A percentile compares a stretch with the other conserved stretches of the same genome.
phyloP scores from a whole-genome alignment of 2,888 invertebrate genomes.

The Leucoma salicis region DNA sequence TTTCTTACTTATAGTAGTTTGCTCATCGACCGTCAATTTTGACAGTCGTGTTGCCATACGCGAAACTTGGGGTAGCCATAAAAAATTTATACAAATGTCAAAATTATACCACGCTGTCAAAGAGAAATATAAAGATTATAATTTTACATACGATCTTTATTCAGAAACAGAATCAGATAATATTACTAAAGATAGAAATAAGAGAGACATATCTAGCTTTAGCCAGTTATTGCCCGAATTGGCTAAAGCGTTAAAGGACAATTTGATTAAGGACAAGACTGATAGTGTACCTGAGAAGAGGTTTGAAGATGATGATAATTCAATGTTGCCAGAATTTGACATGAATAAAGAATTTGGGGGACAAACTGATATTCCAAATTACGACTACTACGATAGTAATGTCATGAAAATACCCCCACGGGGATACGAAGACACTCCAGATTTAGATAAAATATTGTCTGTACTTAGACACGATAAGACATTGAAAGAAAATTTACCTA shows the following conservation, averaged over 20 bases:
- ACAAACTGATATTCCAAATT: constrained; percentile 35
- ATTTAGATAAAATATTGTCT: constrained; percentile 52
- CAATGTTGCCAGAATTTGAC: constrained; percentile 65
- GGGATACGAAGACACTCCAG: constrained; percentile 55
- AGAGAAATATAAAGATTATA: constrained; percentile 62
- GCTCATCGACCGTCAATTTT: constrained; percentile 87
- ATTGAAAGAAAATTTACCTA: constrained; percentile 49
- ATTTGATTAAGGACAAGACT: constrained; percentile 46
- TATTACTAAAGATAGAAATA: constrained; percentile 33
- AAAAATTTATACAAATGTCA: constrained; percentile 52
- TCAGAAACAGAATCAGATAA: constrained; percentile 29
- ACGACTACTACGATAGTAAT: constrained; percentile 65
- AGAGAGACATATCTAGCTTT: constrained; percentile 55
- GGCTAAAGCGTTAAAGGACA: constrained; percentile 57
- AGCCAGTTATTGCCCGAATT: constrained; percentile 58
- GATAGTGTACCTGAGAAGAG: constrained; percentile 54
- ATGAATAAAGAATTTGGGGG: constrained; percentile 68
- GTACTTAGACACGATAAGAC: constrained; percentile 48
- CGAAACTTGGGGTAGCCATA: constrained; percentile 86
- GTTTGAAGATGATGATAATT: constrained; percentile 56
- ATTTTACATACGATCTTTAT: constrained; percentile 61
- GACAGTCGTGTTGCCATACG: constrained; percentile 85
- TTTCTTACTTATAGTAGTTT: constrained; percentile 88
- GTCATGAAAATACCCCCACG: constrained; percentile 74
- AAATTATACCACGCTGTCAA: constrained; percentile 49